A percentile compares a stretch with the other conserved stretches of the same genome.
Evolutionary conservation across 2,113 vertebrate genomes (phyloP).

Genomic region (Leptodactylus fuscus): DNA sequence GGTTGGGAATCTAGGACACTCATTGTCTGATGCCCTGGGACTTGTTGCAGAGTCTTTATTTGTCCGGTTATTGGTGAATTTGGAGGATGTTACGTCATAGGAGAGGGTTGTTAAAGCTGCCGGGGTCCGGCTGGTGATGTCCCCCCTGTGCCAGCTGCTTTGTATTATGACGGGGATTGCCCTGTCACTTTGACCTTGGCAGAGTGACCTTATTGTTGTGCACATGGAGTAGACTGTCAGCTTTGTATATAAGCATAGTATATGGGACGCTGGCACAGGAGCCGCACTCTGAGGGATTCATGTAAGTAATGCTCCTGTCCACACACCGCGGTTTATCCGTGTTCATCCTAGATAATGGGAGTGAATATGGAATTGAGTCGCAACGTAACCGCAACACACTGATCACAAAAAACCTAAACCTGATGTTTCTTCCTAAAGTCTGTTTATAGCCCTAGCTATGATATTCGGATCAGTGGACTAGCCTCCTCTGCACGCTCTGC

Average conservation of each 20-base stretch:
- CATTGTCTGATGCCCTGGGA: background rate
- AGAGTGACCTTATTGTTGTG: background rate
- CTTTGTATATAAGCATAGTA: background rate
- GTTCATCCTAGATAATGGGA: too few relatives aligned
- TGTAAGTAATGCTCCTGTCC: too few relatives aligned
- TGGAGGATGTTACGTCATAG: background rate
- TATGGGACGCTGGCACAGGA: too few relatives aligned
- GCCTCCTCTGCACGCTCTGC: too few relatives aligned
- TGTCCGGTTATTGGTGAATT: background rate
- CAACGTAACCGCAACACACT: too few relatives aligned
- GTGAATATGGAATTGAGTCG: too few relatives aligned
- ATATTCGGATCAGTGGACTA: too few relatives aligned
- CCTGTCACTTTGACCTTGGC: slow-evolving; percentile 20
- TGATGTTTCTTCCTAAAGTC: too few relatives aligned
- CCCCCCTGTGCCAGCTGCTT: background rate
- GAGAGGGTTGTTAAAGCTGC: background rate
- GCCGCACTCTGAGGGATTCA: too few relatives aligned
- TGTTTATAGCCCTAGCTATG: too few relatives aligned
- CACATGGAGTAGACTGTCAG: background rate
- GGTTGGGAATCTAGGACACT: background rate
- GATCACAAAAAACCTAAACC: too few relatives aligned
- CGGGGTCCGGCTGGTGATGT: background rate
- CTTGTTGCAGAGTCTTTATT: background rate
- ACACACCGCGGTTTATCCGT: too few relatives aligned
- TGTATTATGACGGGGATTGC: background rate